phyloP scores from a whole-genome alignment of 2,113 vertebrate species.

The Rhizomys pruinosus region DNA sequence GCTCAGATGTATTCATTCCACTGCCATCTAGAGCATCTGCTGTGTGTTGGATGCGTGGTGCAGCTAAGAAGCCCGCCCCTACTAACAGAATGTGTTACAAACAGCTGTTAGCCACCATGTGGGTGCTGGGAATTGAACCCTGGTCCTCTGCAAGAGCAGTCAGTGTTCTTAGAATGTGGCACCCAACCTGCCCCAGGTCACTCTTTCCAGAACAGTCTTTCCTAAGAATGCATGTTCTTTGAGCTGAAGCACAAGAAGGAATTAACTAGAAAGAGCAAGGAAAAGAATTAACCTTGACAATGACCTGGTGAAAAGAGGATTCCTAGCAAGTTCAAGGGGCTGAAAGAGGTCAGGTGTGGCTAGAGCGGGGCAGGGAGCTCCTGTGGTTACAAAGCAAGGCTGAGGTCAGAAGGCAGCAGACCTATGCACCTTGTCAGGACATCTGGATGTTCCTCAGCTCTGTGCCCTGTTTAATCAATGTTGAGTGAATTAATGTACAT shows the following conservation, averaged over 20 bases:
- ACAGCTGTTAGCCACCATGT: no score
- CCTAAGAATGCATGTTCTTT: neutral
- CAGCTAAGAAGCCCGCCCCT: neutral
- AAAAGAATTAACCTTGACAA: neutral
- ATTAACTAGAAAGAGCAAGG: neutral
- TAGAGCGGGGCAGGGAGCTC: neutral
- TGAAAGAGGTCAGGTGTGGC: neutral
- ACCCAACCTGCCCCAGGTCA: neutral
- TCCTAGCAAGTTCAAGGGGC: constrained; percentile 5
- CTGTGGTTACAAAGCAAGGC: neutral
- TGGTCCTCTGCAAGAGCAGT: no score
- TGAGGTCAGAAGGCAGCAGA: neutral
- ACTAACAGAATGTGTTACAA: no score
- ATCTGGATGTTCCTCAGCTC: neutral
- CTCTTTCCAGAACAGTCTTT: neutral
- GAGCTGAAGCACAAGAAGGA: neutral
- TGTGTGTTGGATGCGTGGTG: neutral
- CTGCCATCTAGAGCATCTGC: neutral
- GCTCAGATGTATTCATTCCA: neutral
- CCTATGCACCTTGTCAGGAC: neutral
- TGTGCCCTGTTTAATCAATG: neutral
- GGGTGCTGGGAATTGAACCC: no score
- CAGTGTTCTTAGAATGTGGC: neutral
- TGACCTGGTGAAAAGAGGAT: neutral
- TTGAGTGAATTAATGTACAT: neutral